These are phyloP conservation scores for Salvator merianae DNA, from an alignment of 2,113 vertebrate genomes.

Conservation along the genomic window DNA sequence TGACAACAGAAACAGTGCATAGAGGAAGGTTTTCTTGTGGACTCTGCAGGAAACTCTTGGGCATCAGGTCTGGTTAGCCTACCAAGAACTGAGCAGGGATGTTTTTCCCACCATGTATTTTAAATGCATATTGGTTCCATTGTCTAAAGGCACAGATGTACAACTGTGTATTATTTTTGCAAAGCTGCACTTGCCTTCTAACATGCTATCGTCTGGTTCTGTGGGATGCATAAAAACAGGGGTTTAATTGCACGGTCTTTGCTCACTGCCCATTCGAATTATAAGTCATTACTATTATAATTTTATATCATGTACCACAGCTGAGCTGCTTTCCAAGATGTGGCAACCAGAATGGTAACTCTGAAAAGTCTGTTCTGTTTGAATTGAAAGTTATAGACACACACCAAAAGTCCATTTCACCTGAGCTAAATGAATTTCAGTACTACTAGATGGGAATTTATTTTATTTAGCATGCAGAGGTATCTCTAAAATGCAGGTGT, in stretches of 20 bases:
- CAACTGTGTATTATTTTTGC: not conserved
- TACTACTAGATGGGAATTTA: too few relatives aligned
- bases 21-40: too few relatives aligned
- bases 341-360: not conserved
- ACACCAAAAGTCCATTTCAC: not conserved
- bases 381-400: too few relatives aligned
- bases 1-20: too few relatives aligned
- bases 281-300: not conserved
- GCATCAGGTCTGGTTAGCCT: too few relatives aligned
- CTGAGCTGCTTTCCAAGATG: not conserved
- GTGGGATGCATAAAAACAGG: not conserved
- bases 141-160: not conserved
- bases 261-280: not conserved
- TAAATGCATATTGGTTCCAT: rapidly evolving
- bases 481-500: not conserved
- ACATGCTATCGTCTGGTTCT: not conserved
- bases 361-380: not conserved
- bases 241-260: not conserved
- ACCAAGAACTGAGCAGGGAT: too few relatives aligned
- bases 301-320: not conserved
- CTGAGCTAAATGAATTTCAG: not conserved
- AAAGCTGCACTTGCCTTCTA: not conserved
- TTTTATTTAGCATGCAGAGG: too few relatives aligned
- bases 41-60: too few relatives aligned
- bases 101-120: not conserved